These are phyloP conservation scores for Nasalis larvatus DNA, from an alignment of 2,113 vertebrate genomes.

Conservation along the genomic window DNA sequence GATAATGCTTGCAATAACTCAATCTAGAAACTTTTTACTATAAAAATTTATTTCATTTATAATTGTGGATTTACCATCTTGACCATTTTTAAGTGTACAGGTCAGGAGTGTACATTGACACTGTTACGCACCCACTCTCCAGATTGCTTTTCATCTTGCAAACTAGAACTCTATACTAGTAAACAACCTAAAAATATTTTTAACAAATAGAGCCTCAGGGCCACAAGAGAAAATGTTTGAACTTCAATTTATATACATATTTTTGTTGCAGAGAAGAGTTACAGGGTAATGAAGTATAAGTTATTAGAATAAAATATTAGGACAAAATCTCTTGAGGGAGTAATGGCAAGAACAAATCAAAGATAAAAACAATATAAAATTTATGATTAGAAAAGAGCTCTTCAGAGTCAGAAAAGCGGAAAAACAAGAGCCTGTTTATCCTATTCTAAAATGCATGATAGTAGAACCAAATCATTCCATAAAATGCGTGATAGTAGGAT, in stretches of 20 bases:
- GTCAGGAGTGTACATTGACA: not conserved
- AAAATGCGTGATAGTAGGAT: not conserved
- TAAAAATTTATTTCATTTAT: not conserved
- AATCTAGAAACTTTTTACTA: not conserved
- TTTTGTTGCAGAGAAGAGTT: not conserved
- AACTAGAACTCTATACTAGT: not conserved
- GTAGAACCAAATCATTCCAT: not conserved
- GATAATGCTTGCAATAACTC: not conserved
- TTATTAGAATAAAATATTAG: not conserved
- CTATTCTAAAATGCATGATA: constrained; percentile 24
- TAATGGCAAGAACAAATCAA: not conserved
- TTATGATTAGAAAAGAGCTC: not conserved
- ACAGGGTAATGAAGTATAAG: not conserved
- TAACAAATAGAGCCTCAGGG: not conserved
- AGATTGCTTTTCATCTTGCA: not conserved
- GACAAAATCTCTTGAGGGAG: not conserved
- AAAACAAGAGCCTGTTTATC: not conserved
- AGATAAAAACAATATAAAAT: not conserved
- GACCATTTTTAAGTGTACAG: not conserved
- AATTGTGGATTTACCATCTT: not conserved
- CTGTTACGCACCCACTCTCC: not conserved
- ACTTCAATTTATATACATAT: not conserved
- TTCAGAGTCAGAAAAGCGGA: too few species aligned
- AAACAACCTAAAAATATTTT: not conserved
- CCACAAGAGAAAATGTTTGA: not conserved